Conservation (phyloP, 1,140 invertebrate species). For the Formica selysi region DNA sequence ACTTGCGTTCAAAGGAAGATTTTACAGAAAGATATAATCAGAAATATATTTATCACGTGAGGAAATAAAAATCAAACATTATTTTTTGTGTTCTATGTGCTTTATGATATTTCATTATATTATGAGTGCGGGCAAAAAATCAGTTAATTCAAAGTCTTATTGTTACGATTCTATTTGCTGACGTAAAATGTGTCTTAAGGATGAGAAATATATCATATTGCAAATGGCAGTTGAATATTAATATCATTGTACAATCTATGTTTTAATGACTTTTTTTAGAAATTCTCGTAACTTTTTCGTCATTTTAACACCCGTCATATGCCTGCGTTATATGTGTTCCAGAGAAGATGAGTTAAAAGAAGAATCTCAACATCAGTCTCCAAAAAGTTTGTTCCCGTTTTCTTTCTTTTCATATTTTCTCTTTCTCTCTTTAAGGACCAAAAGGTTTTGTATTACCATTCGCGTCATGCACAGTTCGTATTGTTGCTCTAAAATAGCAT, state of each 20-base stretch:
- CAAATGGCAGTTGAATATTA: neutral
- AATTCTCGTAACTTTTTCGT: neutral
- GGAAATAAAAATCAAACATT: neutral
- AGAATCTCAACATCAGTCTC: neutral
- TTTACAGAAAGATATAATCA: too few relatives aligned
- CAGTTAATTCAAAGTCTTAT: neutral
- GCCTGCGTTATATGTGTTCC: neutral
- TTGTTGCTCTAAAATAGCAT: neutral
- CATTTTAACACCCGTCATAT: constrained; percentile 18
- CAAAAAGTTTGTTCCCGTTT: neutral
- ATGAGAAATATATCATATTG: neutral
- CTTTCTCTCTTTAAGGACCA: constrained; percentile 6
- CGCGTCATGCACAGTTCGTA: neutral
- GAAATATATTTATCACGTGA: neutral
- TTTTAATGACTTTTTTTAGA: neutral
- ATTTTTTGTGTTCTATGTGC: neutral
- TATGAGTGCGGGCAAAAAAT: neutral
- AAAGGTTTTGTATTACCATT: constrained; percentile 12
- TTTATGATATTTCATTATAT: neutral
- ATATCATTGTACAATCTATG: neutral
- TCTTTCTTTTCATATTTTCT: constrained; percentile 12
- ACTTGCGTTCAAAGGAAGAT: neutral
- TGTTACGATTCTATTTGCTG: neutral
- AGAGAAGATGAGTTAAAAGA: constrained; percentile 10
- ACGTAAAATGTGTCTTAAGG: neutral